Percentiles rank a stretch among this genome's conserved stretches.
phyloP scores from a whole-genome alignment of 2,113 vertebrate genomes.

The Platysternon megacephalum region DNA sequence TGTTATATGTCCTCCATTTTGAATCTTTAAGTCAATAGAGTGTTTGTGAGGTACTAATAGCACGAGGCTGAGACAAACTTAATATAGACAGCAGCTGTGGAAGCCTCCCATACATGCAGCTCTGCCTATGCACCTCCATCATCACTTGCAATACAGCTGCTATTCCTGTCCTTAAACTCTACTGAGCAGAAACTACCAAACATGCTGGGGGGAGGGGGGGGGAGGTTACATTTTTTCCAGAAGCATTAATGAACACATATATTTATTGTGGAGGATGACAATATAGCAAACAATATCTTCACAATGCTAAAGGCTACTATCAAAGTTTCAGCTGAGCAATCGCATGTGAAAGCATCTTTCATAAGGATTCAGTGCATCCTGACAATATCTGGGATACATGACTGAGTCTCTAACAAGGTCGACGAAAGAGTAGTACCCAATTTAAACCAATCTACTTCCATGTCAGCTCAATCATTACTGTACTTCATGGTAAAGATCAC shows the following conservation, averaged over 20 bases:
- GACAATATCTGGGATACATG: background rate
- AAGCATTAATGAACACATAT: background rate
- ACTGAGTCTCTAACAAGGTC: background rate
- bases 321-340: background rate
- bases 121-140: background rate
- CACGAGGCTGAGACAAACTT: background rate
- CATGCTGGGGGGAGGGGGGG: background rate
- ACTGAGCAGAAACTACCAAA: background rate
- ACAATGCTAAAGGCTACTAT: background rate
- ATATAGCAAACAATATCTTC: constrained; percentile 6
- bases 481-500: background rate
- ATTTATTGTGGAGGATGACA: background rate
- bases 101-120: background rate
- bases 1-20: background rate
- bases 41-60: background rate
- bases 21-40: background rate
- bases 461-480: background rate
- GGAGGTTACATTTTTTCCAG: background rate
- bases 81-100: background rate
- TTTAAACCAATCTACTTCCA: background rate
- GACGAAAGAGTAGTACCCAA: background rate
- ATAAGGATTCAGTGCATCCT: background rate
- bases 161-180: background rate
- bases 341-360: background rate
- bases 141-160: background rate